These are phyloP conservation scores for Ptyas mucosa DNA, from an alignment of 2,113 vertebrate species.

Conservation along the genomic window DNA sequence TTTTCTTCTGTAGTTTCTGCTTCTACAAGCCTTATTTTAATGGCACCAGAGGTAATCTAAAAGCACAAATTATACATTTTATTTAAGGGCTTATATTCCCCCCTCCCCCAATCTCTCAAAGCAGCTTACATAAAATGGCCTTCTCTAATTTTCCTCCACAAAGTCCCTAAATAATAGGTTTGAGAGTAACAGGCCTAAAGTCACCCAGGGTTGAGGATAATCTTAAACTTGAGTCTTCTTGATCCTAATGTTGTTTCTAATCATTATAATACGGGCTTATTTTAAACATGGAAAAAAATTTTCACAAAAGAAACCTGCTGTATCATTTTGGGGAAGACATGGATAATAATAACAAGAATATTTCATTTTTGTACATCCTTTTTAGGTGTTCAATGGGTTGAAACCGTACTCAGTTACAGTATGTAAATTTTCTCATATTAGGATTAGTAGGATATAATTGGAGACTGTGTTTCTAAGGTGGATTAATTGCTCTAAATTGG, in stretches of 20 bases:
- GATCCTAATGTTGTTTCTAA: background rate
- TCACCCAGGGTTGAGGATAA: background rate
- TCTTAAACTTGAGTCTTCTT: background rate
- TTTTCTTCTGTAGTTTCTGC: constrained; percentile 75
- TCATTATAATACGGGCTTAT: background rate
- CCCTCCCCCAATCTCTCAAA: background rate
- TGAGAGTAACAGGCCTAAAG: background rate
- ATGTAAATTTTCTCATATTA: background rate
- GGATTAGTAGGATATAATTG: background rate
- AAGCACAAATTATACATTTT: background rate
- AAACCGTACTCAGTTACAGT: background rate
- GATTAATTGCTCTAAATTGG: background rate
- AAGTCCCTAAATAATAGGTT: background rate
- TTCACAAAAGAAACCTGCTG: background rate
- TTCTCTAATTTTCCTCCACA: background rate
- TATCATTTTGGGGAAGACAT: background rate
- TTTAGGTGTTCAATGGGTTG: background rate
- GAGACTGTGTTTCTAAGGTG: background rate
- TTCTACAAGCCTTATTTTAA: constrained; percentile 74
- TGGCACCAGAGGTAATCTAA: constrained; percentile 74
- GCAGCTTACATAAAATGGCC: background rate
- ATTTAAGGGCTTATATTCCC: background rate
- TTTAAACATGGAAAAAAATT: background rate
- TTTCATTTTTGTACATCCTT: background rate
- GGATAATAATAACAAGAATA: background rate